Percentiles rank a stretch among this genome's conserved stretches.
Evolutionary conservation across 2,113 vertebrate species (phyloP).

Genomic region (Dendropsophus ebraccatus): DNA sequence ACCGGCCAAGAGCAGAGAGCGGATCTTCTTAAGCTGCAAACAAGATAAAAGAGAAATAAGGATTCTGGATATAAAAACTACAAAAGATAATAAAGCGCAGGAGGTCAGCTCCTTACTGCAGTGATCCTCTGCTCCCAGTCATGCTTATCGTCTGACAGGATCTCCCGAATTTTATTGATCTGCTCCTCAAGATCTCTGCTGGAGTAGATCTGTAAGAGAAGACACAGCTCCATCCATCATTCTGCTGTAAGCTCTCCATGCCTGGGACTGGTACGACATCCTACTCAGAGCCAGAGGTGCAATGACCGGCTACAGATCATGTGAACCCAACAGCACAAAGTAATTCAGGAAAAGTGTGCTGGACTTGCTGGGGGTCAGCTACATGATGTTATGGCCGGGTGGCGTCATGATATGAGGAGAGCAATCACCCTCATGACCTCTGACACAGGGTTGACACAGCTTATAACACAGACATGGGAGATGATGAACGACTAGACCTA

Average conservation of each 20-base stretch:
- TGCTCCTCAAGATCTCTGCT: constrained; percentile 94
- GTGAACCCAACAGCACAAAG: too few relatives aligned
- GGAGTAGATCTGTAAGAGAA: constrained; percentile 84
- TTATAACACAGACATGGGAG: background rate
- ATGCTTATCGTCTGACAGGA: constrained; percentile 94
- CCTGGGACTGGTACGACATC: too few relatives aligned
- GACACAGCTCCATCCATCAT: background rate
- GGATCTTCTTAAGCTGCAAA: constrained; percentile 91
- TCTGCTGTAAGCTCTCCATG: too few relatives aligned
- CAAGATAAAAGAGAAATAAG: background rate
- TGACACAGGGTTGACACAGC: background rate
- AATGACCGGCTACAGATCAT: too few relatives aligned
- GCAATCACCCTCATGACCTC: too few relatives aligned
- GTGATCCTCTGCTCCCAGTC: constrained; percentile 96
- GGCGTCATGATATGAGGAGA: too few relatives aligned
- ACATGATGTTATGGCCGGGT: too few relatives aligned
- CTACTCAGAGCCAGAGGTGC: too few relatives aligned
- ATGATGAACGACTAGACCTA: background rate
- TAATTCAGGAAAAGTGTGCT: too few relatives aligned
- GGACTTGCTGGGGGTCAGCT: too few relatives aligned
- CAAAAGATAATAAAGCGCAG: too few relatives aligned
- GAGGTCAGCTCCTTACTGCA: constrained; percentile 78
- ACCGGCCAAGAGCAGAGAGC: constrained; percentile 90
- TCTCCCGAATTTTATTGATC: constrained; percentile 91
- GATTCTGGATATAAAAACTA: too few relatives aligned